Evolutionary conservation across 2,888 invertebrate genomes (phyloP).

Genomic region (Bimastos eiseni): DNA sequence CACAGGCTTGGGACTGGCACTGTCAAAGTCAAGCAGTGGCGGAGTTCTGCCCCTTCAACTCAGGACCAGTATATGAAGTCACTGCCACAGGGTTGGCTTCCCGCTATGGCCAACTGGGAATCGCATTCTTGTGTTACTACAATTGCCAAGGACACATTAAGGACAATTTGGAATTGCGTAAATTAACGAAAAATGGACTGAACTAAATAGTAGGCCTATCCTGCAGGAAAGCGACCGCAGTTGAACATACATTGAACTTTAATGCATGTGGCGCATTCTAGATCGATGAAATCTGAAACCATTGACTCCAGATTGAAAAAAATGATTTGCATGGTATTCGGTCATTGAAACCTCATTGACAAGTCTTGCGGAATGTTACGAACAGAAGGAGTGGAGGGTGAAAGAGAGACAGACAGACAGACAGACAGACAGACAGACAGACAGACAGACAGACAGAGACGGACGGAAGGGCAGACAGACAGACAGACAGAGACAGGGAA

Average conservation of each 20-base stretch:
- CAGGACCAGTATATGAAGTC: no score
- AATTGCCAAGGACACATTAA: neutral
- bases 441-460: neutral
- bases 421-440: neutral
- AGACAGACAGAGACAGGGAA: neutral
- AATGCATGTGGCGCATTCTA: neutral
- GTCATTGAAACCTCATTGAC: neutral
- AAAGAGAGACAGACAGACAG: slow-evolving; percentile 8
- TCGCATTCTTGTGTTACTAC: neutral
- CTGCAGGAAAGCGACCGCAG: no score
- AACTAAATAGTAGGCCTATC: no score
- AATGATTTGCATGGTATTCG: neutral
- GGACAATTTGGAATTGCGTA: neutral
- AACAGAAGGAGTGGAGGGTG: neutral
- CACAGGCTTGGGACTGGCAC: no score
- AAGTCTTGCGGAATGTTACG: neutral
- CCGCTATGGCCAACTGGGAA: no score
- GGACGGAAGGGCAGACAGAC: neutral
- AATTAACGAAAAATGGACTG: neutral
- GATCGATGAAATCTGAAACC: neutral
- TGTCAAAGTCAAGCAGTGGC: no score
- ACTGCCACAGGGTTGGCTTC: no score
- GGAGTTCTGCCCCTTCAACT: no score
- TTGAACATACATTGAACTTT: neutral
- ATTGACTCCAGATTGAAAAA: neutral